Base-by-base conservation (phyloP, 2,113 vertebrate species). In the Rana temporaria region DNA sequence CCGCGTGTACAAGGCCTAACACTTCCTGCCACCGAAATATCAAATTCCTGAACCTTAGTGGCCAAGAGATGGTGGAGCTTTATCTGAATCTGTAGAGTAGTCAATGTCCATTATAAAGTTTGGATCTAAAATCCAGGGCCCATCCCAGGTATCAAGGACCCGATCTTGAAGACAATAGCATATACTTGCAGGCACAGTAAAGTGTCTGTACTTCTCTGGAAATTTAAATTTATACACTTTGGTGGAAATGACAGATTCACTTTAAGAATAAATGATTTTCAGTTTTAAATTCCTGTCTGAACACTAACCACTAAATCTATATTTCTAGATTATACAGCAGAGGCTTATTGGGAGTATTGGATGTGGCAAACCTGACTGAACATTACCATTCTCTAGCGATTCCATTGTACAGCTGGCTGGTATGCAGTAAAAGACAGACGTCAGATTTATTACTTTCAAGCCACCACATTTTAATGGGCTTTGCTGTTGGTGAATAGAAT, bases 361-460 rank as follows among this genome's bases (percentile, higher is more conserved):
- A 42, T 63, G 19, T 63, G 73, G 73, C 59, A 76, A 76, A 63
- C 73, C 73, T 63, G 73, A 76, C 32, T 76, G 73, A 76, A 76
- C 73, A 76, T 76, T 76, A 76, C 57, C 59, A 24, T 57, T 42
- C 73, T 62, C 73, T 76, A 20, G 73, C 62, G 73, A 63, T 8
- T 63, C 14, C n/a, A 52, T 76, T 22, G 59, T 76, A 63, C 73
- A 63, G 73, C 73, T 63, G 73, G 73, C 73, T 63, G 34, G 30
- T 63, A 24, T 38, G 59, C 55, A 38, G 55, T 60, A 56, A 59
- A 72, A 64, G 34, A 48, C 57, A 63, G 59, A 34, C 62, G 22
- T 22, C 73, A 76, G 73, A 76, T 76, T 76, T 76, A 76, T 38
- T 22, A 55, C 59, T 52, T 52, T 48, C 20, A 76, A 42, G 14